Evolutionary conservation across 2,113 vertebrate genomes (phyloP).

Genomic region (Semnornis frantzii): DNA sequence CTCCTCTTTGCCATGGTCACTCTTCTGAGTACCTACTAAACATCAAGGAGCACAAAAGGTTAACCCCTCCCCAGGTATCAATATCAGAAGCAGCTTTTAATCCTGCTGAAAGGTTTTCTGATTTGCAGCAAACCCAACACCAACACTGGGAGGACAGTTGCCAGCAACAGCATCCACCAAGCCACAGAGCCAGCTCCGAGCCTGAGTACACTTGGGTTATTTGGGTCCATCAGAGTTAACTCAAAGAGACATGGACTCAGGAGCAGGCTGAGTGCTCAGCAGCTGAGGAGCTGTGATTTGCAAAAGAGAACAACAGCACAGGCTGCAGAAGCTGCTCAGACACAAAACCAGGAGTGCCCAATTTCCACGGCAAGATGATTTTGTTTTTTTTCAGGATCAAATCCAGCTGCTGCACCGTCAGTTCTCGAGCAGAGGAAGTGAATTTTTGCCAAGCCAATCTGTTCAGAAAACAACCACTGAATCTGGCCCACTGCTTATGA

Average conservation of each 20-base stretch:
- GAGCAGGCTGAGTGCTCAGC: slow-evolving; percentile 3
- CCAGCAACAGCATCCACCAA: background rate
- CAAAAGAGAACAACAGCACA: background rate
- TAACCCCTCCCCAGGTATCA: background rate
- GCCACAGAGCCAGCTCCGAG: background rate
- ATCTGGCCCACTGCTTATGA: background rate
- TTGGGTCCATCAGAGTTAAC: background rate
- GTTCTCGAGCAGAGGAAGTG: background rate
- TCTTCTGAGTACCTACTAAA: background rate
- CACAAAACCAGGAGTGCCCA: background rate
- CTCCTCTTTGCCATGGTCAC: background rate
- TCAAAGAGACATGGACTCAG: background rate
- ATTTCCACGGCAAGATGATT: background rate
- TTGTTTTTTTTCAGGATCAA: background rate
- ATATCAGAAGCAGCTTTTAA: slow-evolving; percentile 10
- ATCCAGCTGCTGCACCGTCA: background rate
- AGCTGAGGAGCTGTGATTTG: slow-evolving; percentile 9
- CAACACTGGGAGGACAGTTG: background rate
- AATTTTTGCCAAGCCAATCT: background rate
- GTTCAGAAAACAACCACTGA: background rate
- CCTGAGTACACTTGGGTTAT: fast-evolving
- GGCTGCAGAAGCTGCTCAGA: background rate
- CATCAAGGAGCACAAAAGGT: background rate
- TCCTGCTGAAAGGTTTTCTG: background rate
- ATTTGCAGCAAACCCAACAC: background rate